Evolutionary conservation across 2,113 vertebrate genomes (phyloP).

Genomic region (Megalops atlanticus): DNA sequence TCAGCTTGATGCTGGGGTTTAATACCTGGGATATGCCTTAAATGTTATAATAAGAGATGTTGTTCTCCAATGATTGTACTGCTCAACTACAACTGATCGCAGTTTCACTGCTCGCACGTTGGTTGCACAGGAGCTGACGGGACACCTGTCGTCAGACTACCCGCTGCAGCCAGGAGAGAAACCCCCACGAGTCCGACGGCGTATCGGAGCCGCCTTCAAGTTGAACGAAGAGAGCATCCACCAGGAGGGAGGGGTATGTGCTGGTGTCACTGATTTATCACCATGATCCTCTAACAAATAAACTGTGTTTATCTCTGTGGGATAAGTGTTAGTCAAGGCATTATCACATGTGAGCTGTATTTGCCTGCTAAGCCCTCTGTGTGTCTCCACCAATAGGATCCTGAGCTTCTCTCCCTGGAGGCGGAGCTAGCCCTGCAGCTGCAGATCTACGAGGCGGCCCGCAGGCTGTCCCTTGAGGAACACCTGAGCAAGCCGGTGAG

Average conservation of each 20-base stretch:
- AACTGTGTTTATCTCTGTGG: background rate
- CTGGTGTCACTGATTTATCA: background rate
- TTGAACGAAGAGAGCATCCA: conserved; percentile 79
- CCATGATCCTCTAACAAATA: background rate
- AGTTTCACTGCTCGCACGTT: background rate
- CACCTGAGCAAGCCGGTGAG: conserved; percentile 80
- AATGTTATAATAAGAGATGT: no score
- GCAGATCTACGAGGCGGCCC: conserved; percentile 82
- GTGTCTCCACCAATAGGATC: conserved; percentile 65
- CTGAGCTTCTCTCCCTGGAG: conserved; percentile 78
- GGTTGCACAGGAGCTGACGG: conserved; percentile 82
- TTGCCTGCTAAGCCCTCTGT: background rate
- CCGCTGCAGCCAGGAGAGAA: conserved; percentile 83
- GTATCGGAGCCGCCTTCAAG: conserved; percentile 85
- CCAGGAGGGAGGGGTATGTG: conserved; percentile 72
- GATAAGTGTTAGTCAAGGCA: background rate
- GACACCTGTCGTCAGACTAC: conserved; percentile 80
- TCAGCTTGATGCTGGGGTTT: no score
- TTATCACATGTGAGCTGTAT: background rate
- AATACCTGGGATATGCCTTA: no score
- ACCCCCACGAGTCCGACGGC: conserved; percentile 78
- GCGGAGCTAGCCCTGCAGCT: conserved; percentile 83
- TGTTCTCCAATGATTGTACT: no score
- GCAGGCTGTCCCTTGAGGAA: conserved; percentile 79
- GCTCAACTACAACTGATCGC: background rate